Evolutionary conservation across 2,797 vertebrate species (phyloP).

Genomic region (Rhodeus uyekii): DNA sequence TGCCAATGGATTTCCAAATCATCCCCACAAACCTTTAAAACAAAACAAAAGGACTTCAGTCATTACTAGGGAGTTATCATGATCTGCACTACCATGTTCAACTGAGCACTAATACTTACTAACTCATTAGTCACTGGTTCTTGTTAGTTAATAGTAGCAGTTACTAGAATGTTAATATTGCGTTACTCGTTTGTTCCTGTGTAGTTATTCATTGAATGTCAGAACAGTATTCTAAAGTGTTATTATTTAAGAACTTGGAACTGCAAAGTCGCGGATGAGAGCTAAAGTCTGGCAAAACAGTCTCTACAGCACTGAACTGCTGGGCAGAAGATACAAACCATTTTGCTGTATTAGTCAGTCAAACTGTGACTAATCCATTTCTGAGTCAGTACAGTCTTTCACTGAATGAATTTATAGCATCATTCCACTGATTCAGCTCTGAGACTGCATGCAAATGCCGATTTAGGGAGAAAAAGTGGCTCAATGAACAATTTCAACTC

Average conservation of each 20-base stretch:
- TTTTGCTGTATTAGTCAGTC: constrained; percentile 38
- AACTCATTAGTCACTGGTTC: background rate
- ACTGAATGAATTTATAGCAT: constrained; percentile 20
- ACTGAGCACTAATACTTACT: background rate
- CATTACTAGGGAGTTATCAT: no score
- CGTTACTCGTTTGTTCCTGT: background rate
- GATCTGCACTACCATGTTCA: no score
- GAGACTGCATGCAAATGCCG: constrained; percentile 1
- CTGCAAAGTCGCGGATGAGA: background rate
- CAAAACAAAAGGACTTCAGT: no score
- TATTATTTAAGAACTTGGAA: constrained; percentile 14
- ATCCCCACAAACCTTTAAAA: no score
- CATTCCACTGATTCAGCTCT: constrained; percentile 26
- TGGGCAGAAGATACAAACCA: constrained; percentile 33
- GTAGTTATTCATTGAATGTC: background rate
- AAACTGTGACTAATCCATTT: constrained; percentile 49
- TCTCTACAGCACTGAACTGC: constrained; percentile 2
- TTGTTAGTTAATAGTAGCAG: background rate
- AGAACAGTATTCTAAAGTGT: background rate
- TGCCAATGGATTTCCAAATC: no score
- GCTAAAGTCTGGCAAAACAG: background rate
- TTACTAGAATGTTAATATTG: background rate
- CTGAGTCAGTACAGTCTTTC: constrained; percentile 26
- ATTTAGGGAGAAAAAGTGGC: constrained; percentile 39
- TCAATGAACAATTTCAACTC: constrained; percentile 44